A percentile compares a stretch with the other conserved stretches of the same genome.
phyloP scores from a whole-genome alignment of 2,888 invertebrate species.

The Melipona beecheii region DNA sequence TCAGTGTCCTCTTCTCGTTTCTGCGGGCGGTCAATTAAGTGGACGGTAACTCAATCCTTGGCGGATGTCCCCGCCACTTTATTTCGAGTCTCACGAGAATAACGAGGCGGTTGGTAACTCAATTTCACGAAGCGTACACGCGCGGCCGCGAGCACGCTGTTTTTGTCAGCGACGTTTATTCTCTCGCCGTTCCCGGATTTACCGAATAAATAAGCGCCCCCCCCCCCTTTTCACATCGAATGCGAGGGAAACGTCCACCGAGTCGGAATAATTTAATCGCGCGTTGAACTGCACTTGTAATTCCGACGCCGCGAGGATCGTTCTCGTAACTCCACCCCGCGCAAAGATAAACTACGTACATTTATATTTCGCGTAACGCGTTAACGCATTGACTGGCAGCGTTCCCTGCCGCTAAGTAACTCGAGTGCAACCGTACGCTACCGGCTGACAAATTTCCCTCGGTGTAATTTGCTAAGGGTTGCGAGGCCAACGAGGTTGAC shows the following conservation, averaged over 20 bases:
- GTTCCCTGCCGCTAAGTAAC: neutral
- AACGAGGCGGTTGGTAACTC: constrained; percentile 59
- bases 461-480: neutral
- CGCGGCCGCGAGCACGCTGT: constrained; percentile 20
- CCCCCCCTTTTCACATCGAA: neutral
- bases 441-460: neutral
- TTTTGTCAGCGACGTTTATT: constrained; percentile 53
- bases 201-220: constrained; percentile 37
- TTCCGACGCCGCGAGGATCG: constrained; percentile 2
- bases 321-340: constrained; percentile 1
- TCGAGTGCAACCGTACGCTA: neutral
- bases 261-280: constrained; percentile 45
- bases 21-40: constrained; percentile 59
- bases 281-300: constrained; percentile 10
- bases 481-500: neutral
- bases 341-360: neutral
- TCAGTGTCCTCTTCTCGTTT: constrained; percentile 59
- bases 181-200: constrained; percentile 40
- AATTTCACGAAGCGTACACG: constrained; percentile 46
- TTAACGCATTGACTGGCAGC: constrained; percentile 9
- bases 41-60: constrained; percentile 55
- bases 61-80: constrained; percentile 48
- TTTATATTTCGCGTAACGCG: constrained; percentile 15
- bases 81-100: constrained; percentile 50
- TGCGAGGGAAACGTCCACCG: constrained; percentile 14